These are phyloP conservation scores for Megalopta genalis DNA, from an alignment of 1,140 invertebrate species.

Conservation along the genomic window DNA sequence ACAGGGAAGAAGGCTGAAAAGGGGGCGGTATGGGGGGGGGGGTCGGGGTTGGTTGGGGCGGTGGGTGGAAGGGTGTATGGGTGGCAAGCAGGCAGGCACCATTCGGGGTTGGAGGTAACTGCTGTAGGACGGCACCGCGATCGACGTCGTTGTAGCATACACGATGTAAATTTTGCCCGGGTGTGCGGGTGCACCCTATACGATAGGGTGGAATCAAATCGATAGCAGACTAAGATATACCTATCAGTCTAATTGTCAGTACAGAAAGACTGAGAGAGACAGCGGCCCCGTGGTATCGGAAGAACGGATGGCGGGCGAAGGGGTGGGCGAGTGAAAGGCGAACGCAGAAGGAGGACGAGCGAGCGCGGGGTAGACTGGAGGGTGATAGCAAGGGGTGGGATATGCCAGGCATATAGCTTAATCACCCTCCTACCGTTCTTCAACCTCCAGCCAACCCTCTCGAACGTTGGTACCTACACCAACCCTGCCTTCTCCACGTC, in stretches of 20 bases:
- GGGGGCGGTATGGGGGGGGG: constrained; percentile 11
- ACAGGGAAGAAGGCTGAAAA: constrained; percentile 61
- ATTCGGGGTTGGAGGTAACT: constrained; percentile 47
- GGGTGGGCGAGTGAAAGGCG: constrained; percentile 63
- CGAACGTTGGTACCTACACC: constrained; percentile 75
- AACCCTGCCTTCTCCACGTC: constrained; percentile 71
- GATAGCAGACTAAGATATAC: constrained; percentile 80
- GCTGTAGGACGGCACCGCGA: constrained; percentile 67
- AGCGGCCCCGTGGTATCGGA: constrained; percentile 65
- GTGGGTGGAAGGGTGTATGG: constrained; percentile 16
- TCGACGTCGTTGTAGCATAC: constrained; percentile 76
- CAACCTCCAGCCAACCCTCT: constrained; percentile 74
- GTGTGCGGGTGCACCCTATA: constrained; percentile 74
- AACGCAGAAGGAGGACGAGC: constrained; percentile 56
- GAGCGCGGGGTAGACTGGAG: constrained; percentile 64
- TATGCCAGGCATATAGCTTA: constrained; percentile 79
- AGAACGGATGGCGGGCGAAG: constrained; percentile 63
- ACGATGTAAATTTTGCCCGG: constrained; percentile 77
- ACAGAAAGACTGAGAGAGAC: constrained; percentile 77
- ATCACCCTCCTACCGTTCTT: constrained; percentile 79
- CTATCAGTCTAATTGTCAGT: constrained; percentile 81
- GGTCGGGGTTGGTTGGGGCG: not conserved
- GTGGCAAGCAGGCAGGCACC: constrained; percentile 36
- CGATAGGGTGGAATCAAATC: constrained; percentile 79
- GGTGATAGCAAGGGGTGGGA: constrained; percentile 71